A percentile compares a stretch with the other conserved stretches of the same genome.
These are phyloP conservation scores for Spea bombifrons DNA, from an alignment of 2,113 vertebrate species.

Conservation along the genomic window DNA sequence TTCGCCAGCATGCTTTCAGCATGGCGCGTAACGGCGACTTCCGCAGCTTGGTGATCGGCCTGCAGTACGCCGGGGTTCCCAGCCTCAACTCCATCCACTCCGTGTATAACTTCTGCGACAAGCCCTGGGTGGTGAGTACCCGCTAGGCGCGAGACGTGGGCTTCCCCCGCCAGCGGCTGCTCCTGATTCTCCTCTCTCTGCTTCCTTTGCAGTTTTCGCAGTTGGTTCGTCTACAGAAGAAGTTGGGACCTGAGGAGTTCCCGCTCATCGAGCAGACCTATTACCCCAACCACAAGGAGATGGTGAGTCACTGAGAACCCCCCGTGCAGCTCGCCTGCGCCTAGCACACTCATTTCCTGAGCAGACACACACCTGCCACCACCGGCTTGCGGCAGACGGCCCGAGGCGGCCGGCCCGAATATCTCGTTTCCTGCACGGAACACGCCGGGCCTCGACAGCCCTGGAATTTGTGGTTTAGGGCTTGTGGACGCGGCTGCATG, in stretches of 20 bases:
- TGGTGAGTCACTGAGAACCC: slow-evolving; percentile 70
- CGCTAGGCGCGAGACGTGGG: too few species aligned
- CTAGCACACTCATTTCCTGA: not conserved
- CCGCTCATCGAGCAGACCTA: slow-evolving; percentile 88
- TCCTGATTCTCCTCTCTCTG: not conserved
- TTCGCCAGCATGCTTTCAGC: slow-evolving; percentile 86
- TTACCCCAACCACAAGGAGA: slow-evolving; percentile 89
- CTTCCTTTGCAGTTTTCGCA: slow-evolving; percentile 76
- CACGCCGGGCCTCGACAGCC: too few species aligned
- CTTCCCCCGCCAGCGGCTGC: too few species aligned
- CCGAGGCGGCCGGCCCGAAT: too few species aligned
- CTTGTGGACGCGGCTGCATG: too few species aligned
- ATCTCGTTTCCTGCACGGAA: too few species aligned
- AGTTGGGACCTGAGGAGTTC: slow-evolving; percentile 81
- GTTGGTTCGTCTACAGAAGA: slow-evolving; percentile 80
- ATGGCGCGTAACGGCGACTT: slow-evolving; percentile 88
- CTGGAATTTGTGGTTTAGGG: too few species aligned
- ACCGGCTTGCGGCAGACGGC: too few species aligned
- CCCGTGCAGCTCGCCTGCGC: not conserved
- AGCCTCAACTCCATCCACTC: slow-evolving; percentile 86
- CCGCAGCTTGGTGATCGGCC: slow-evolving; percentile 83
- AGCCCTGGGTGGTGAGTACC: slow-evolving; percentile 86
- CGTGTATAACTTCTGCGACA: slow-evolving; percentile 91
- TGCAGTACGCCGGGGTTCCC: slow-evolving; percentile 84
- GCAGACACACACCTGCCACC: not conserved